Percentiles rank a stretch among this genome's conserved stretches.
Evolutionary conservation across 2,797 vertebrate genomes (phyloP).

Genomic region (Poeciliopsis paucimaculata): DNA sequence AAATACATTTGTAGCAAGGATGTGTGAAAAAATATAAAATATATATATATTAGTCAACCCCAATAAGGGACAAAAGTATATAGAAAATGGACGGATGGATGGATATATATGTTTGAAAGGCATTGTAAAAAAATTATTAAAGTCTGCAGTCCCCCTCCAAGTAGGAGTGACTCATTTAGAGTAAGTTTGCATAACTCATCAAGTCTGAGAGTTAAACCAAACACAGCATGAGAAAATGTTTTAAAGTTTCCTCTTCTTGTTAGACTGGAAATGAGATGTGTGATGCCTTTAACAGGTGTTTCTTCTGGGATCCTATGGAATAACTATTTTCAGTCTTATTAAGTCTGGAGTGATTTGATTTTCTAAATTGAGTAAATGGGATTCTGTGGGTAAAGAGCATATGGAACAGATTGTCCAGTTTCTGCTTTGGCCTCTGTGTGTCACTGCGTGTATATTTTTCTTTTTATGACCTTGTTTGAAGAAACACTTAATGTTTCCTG

Average conservation of each 20-base stretch:
- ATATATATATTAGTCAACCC: too few relatives aligned
- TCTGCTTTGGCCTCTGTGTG: conserved; percentile 62
- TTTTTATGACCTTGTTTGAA: conserved; percentile 82
- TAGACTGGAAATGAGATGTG: conserved; percentile 43
- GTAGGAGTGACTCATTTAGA: conserved; percentile 43
- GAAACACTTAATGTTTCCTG: conserved; percentile 81
- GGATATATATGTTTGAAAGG: background rate
- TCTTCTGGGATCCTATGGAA: conserved; percentile 40
- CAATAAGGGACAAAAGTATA: too few relatives aligned
- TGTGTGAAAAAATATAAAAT: too few relatives aligned
- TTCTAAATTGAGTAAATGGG: conserved; percentile 53
- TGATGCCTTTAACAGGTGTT: conserved; percentile 62
- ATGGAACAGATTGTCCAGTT: conserved; percentile 77
- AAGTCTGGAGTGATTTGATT: conserved; percentile 38
- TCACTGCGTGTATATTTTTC: conserved; percentile 80
- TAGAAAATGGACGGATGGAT: too few relatives aligned
- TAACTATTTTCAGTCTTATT: conserved; percentile 36
- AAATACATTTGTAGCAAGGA: background rate
- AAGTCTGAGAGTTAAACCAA: conserved; percentile 47
- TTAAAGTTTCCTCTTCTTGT: conserved; percentile 45
- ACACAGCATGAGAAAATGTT: conserved; percentile 44
- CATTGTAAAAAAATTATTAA: conserved; percentile 5
- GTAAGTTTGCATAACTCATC: conserved; percentile 51
- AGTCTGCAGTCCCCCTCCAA: conserved; percentile 17
- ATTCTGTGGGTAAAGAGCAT: conserved; percentile 60